Evolutionary conservation across 1,140 invertebrate genomes (phyloP).

Genomic region (Nylanderia fulva): DNA sequence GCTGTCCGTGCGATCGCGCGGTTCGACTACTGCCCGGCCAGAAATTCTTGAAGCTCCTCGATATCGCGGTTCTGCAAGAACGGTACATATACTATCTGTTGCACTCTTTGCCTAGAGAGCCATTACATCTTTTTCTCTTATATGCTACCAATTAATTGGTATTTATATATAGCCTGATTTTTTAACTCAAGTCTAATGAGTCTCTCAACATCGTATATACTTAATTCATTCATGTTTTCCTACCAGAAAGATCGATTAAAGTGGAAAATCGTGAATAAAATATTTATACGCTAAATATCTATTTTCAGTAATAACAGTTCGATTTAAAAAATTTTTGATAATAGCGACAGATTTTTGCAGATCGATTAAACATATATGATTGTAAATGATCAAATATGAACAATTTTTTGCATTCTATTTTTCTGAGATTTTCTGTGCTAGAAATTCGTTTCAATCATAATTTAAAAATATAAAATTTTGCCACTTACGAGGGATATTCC

Average conservation of each 20-base stretch:
- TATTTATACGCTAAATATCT: neutral
- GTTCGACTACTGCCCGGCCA: constrained; percentile 88
- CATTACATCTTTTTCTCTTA: constrained; percentile 26
- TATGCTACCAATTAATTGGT: neutral
- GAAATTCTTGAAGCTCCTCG: constrained; percentile 87
- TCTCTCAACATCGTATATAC: neutral
- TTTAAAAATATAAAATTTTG: constrained; percentile 7
- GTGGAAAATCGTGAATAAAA: neutral
- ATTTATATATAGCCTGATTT: neutral
- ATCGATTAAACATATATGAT: neutral
- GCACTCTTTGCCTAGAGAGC: neutral
- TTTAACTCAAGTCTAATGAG: neutral
- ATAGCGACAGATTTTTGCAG: no score
- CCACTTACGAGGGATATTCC: constrained; percentile 92
- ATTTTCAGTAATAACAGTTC: neutral
- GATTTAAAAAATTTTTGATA: neutral
- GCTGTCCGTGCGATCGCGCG: constrained; percentile 86
- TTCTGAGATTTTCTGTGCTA: neutral
- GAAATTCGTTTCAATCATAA: neutral
- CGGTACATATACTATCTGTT: constrained; percentile 45
- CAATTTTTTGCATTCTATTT: neutral
- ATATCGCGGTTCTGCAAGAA: constrained; percentile 88
- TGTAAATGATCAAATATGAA: neutral
- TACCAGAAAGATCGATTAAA: neutral
- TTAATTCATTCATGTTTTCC: neutral